Conservation (phyloP, 2,888 invertebrate species). For the Phragmatobia fuliginosa region DNA sequence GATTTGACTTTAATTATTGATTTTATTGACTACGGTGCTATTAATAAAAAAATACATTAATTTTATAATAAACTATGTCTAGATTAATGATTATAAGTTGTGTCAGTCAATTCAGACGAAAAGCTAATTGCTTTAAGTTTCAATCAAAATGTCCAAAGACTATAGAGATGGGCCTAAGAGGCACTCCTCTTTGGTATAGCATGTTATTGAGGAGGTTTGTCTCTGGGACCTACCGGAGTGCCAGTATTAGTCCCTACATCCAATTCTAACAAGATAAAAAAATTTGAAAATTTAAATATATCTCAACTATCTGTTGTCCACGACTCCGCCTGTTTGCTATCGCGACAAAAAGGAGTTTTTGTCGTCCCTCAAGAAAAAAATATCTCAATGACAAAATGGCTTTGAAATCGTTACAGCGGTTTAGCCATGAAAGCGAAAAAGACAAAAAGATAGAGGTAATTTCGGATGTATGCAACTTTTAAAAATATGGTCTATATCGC, state of each 20-base stretch:
- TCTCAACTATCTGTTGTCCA: no score
- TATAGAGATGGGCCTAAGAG: background rate
- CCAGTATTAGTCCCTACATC: background rate
- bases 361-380: no score
- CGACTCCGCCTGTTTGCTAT: no score
- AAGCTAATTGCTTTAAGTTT: background rate
- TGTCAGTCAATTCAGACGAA: background rate
- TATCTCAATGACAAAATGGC: no score
- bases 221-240: no score
- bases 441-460: no score
- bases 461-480: no score
- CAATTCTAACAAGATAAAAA: background rate
- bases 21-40: slow-evolving; percentile 18
- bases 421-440: no score
- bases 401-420: no score
- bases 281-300: background rate
- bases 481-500: no score
- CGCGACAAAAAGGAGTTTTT: no score
- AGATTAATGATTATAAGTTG: background rate
- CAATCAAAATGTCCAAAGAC: background rate
- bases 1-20: slow-evolving; percentile 22
- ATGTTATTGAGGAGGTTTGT: background rate
- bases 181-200: background rate
- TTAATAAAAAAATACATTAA: slow-evolving; percentile 1
- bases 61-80: background rate